Conservation (phyloP, 1,140 invertebrate genomes). For the Euura lappo region DNA sequence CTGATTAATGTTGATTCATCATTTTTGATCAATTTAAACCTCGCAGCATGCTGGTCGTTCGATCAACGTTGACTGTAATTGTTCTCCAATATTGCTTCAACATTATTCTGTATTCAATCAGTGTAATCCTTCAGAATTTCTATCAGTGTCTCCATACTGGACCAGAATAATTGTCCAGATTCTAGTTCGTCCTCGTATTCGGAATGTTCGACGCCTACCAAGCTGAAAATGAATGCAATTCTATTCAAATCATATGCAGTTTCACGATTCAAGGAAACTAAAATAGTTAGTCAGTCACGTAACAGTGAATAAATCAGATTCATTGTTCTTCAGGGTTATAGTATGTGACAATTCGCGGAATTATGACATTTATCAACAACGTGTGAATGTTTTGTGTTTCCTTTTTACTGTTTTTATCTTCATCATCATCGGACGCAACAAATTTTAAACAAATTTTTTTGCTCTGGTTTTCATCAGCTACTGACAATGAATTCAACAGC, state of each 20-base stretch:
- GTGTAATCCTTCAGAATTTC: no score
- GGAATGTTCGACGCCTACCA: background rate
- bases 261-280: slow-evolving; percentile 13
- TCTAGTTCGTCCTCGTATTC: background rate
- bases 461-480: slow-evolving; percentile 44
- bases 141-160: no score
- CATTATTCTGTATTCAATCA: no score
- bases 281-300: no score
- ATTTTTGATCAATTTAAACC: no score
- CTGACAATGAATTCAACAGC: slow-evolving; percentile 34
- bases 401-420: no score
- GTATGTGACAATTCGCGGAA: background rate
- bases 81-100: no score
- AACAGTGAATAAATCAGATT: background rate
- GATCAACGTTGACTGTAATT: no score
- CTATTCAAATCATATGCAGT: slow-evolving; percentile 2
- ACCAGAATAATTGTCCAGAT: background rate
- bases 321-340: background rate
- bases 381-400: background rate
- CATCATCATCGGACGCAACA: no score
- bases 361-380: background rate
- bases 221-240: slow-evolving; percentile 5
- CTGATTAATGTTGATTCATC: no score
- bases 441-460: slow-evolving; percentile 17
- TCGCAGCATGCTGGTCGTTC: no score